Evolutionary conservation across 2,113 vertebrate species (phyloP).

Genomic region (Paramisgurnus dabryanus): DNA sequence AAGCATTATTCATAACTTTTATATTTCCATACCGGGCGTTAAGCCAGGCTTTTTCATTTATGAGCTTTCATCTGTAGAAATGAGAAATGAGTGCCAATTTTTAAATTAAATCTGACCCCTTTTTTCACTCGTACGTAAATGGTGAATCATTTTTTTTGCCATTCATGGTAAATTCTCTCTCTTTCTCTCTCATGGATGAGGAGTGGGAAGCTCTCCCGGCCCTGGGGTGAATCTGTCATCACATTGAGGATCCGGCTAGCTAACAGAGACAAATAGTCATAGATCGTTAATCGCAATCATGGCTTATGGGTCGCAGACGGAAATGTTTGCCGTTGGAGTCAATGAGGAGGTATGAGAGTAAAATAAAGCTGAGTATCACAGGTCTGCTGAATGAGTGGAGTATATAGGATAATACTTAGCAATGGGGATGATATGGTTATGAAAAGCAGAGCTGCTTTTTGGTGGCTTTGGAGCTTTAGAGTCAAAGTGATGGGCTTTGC

Average conservation of each 20-base stretch:
- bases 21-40: constrained; percentile 92
- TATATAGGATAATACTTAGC: constrained; percentile 55
- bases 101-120: constrained; percentile 96
- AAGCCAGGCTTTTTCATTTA: constrained; percentile 97
- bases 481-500: constrained; percentile 69
- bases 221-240: constrained; percentile 44
- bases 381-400: constrained; percentile 40
- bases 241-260: constrained; percentile 38
- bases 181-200: constrained; percentile 21
- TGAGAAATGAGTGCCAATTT: constrained; percentile 90
- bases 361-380: constrained; percentile 50
- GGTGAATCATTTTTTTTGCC: constrained; percentile 76
- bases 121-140: constrained; percentile 87
- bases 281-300: constrained; percentile 49
- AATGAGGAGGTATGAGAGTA: constrained; percentile 49
- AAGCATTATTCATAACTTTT: constrained; percentile 98
- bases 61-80: constrained; percentile 90
- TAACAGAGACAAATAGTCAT: constrained; percentile 51
- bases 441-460: constrained; percentile 63
- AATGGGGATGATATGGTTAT: constrained; percentile 61
- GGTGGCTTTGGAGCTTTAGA: constrained; percentile 63
- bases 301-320: constrained; percentile 36
- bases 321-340: constrained; percentile 50
- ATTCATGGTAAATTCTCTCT: constrained; percentile 63
- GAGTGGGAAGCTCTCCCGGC: constrained; percentile 46